phyloP scores from a whole-genome alignment of 2,888 invertebrate genomes.

The Hemistola chrysoprasaria region DNA sequence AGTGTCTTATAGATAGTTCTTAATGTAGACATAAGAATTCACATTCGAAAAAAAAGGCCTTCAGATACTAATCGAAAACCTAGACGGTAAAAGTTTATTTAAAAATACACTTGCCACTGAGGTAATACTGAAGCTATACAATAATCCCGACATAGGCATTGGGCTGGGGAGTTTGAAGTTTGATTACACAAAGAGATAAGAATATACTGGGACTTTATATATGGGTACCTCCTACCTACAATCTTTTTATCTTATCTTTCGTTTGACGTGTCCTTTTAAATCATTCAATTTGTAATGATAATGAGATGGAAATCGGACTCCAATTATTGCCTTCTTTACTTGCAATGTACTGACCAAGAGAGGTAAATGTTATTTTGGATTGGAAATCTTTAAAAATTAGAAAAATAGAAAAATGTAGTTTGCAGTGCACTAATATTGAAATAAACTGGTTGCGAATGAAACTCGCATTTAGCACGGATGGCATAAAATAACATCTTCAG shows the following conservation, averaged over 20 bases:
- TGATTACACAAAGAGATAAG: conserved; percentile 63
- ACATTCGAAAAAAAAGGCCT: no score
- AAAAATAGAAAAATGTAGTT: no score
- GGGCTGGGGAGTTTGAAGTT: conserved; percentile 45
- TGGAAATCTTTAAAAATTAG: no score
- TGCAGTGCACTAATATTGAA: no score
- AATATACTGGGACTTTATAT: conserved; percentile 48
- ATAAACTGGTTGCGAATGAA: no score
- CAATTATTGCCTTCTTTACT: no score
- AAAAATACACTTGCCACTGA: conserved; percentile 30
- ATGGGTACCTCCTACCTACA: conserved; percentile 46
- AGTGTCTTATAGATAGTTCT: no score
- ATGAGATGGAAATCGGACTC: conserved; percentile 7
- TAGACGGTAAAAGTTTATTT: conserved; percentile 22
- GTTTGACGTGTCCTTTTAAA: conserved; percentile 10
- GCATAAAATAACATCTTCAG: no score
- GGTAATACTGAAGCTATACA: conserved; percentile 57
- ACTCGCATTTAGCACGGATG: no score
- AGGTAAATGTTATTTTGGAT: no score
- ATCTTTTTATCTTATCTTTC: conserved; percentile 55
- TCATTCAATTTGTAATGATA: conserved; percentile 9
- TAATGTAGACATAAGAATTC: no score
- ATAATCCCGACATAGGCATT: conserved; percentile 47
- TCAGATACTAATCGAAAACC: background rate
- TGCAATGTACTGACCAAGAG: no score